These are phyloP conservation scores for Antheraea assamensis DNA, from an alignment of 2,888 invertebrate genomes.

Conservation along the genomic window DNA sequence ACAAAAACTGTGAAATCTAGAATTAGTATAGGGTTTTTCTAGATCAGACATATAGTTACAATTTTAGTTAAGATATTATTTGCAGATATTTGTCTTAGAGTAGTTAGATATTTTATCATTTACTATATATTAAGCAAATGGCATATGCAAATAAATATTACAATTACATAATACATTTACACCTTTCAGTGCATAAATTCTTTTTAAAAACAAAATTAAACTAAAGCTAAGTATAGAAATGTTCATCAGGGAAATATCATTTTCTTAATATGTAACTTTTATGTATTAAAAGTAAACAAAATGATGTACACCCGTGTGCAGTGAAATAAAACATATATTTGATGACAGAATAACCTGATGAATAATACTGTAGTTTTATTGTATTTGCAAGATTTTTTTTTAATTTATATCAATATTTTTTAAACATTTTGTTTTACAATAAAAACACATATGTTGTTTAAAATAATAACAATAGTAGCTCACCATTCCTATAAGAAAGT, in stretches of 20 bases:
- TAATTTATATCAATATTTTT: no score
- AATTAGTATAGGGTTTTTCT: not conserved
- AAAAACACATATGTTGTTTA: not conserved
- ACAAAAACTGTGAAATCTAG: not conserved
- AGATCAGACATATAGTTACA: not conserved
- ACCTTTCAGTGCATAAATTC: not conserved
- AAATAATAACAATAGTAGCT: slow-evolving; percentile 37
- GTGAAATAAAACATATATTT: no score
- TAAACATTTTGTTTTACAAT: no score
- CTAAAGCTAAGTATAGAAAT: not conserved
- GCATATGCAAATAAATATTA: not conserved
- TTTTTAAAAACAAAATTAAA: not conserved
- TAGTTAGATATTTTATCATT: not conserved
- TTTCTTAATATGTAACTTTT: not conserved
- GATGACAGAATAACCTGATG: no score
- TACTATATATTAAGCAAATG: not conserved
- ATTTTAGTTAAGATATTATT: not conserved
- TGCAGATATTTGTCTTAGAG: not conserved
- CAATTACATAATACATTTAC: not conserved
- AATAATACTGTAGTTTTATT: no score
- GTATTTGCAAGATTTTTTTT: no score
- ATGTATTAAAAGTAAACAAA: no score
- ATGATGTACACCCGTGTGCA: no score
- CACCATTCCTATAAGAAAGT: slow-evolving; percentile 81
- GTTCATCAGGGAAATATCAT: not conserved